These are phyloP conservation scores for Gila robusta DNA, from an alignment of 2,797 vertebrate genomes.

Conservation along the genomic window DNA sequence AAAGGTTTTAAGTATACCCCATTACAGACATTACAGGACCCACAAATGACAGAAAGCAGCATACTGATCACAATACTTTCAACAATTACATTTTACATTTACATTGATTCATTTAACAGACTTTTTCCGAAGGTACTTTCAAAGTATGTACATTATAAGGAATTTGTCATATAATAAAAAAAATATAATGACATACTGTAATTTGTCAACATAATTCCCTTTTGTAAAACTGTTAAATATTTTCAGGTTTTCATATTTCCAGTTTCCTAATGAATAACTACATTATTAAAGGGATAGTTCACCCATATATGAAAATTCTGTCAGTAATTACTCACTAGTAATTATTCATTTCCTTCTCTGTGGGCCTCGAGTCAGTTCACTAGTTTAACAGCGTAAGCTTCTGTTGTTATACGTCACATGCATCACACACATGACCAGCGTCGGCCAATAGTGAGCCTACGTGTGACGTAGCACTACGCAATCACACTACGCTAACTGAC, in stretches of 20 bases:
- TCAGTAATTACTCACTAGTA: too few species aligned
- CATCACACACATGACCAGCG: too few species aligned
- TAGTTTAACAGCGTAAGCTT: too few species aligned
- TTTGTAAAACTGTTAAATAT: neutral
- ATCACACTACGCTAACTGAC: too few species aligned
- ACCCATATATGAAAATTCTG: too few species aligned
- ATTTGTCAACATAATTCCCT: neutral
- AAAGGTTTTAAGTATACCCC: neutral
- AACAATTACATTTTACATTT: neutral
- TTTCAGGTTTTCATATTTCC: neutral
- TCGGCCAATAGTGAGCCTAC: too few species aligned
- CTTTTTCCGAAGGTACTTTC: neutral
- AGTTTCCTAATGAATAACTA: neutral
- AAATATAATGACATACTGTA: neutral
- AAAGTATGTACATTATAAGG: neutral
- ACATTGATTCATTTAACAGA: neutral
- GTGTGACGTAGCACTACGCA: too few species aligned
- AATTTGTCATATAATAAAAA: neutral
- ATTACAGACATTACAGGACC: neutral
- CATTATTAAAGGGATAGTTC: neutral
- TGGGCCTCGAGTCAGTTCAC: too few species aligned
- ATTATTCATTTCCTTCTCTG: too few species aligned
- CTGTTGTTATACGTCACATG: too few species aligned
- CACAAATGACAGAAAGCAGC: too few species aligned
- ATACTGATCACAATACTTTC: neutral